phyloP scores from a whole-genome alignment of 2,797 vertebrate species.

The Acanthurus lineatus region DNA sequence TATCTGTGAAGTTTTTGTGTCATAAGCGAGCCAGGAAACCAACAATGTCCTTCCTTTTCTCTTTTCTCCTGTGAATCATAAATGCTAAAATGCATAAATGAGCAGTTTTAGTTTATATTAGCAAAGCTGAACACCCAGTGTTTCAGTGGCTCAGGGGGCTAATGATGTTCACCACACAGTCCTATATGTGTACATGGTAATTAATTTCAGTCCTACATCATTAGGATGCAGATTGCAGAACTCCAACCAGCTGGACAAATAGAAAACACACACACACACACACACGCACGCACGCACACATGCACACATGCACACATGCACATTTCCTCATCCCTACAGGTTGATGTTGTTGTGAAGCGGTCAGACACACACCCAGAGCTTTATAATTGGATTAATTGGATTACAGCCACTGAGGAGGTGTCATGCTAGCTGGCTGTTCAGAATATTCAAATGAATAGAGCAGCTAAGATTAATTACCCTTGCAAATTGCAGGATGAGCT shows the following conservation, averaged over 20 bases:
- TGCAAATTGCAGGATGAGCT: conserved; percentile 3
- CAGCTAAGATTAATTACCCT: conserved; percentile 19
- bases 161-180: conserved; percentile 28
- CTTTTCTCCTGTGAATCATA: neutral
- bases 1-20: neutral
- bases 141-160: neutral
- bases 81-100: conserved; percentile 13
- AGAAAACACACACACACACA: conserved; percentile 11
- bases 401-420: conserved; percentile 30
- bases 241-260: conserved; percentile 58
- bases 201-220: conserved; percentile 66
- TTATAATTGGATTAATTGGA: conserved; percentile 25
- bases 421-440: conserved; percentile 19
- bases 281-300: conserved; percentile 4
- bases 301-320: conserved; percentile 3
- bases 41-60: neutral
- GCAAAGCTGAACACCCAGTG: conserved; percentile 9
- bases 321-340: conserved; percentile 17
- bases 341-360: conserved; percentile 27
- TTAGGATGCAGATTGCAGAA: conserved; percentile 61
- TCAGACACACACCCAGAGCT: conserved; percentile 31
- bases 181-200: conserved; percentile 26
- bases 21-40: neutral
- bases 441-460: conserved; percentile 25
- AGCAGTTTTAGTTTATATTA: conserved; percentile 30